phyloP scores from a whole-genome alignment of 2,113 vertebrate species.

The Oostethus manadensis region DNA sequence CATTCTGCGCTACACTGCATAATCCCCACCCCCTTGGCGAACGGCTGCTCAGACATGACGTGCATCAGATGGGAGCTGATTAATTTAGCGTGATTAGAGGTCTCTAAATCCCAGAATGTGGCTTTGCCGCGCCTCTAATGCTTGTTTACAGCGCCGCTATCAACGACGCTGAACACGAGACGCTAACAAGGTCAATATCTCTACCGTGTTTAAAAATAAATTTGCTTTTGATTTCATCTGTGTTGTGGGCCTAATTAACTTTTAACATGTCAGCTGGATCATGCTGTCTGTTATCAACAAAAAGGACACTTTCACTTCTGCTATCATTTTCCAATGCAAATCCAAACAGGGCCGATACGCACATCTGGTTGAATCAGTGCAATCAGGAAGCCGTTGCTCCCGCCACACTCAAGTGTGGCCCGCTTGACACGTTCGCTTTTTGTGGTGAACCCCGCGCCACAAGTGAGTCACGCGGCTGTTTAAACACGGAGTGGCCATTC shows the following conservation, averaged over 20 bases:
- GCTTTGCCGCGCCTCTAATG: slow-evolving; percentile 31
- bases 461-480: slow-evolving; percentile 11
- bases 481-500: slow-evolving; percentile 19
- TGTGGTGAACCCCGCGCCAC: no score
- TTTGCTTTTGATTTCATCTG: not conserved
- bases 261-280: no score
- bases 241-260: no score
- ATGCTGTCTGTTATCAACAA: no score
- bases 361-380: no score
- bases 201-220: not conserved
- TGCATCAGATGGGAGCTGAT: slow-evolving; percentile 65
- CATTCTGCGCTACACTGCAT: slow-evolving; percentile 26
- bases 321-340: no score
- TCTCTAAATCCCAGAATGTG: slow-evolving; percentile 41
- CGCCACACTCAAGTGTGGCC: no score
- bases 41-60: slow-evolving; percentile 51
- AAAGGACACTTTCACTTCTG: no score
- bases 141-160: slow-evolving; percentile 56
- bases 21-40: slow-evolving; percentile 51
- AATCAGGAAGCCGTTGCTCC: no score
- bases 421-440: no score
- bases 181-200: slow-evolving; percentile 2
- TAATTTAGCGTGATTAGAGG: slow-evolving; percentile 65
- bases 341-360: no score
- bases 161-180: slow-evolving; percentile 15